Evolutionary conservation across 2,113 vertebrate species (phyloP), one percentile per base, ranked within the genome.

Genomic region (Athene cunicularia): DNA sequence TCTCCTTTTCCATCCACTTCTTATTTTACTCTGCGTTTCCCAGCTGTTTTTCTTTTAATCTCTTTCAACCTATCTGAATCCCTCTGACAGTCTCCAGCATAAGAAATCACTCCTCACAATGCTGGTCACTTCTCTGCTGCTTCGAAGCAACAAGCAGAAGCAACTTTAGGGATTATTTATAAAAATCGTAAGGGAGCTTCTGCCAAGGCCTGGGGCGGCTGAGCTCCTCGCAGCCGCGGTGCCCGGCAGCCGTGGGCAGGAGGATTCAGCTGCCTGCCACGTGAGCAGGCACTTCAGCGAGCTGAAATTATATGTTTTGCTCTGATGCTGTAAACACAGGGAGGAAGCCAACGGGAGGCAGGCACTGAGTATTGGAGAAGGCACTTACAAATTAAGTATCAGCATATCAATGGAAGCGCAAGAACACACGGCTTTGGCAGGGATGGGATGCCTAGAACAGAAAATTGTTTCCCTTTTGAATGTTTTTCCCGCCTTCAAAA

Each of bases 261-360:
- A 92, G 88, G 75, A 80, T 86, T 86, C 93, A 90, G 71, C 88
- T 92, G 53, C 53, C 35, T 74, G 88, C 93, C 95, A 80, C 4
- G 28, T 93, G 74, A 95, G 76, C 62, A 30, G 7, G 76, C 80
- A 39, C 80, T 94, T 66, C 55, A 70, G 76, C 1, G 3, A 86
- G 49, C 59, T 60, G 47, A 81, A 96, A 93, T 96, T 55, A 79
- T 1, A 71, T 50, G 68, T 93, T 96, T 89, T 2, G 5, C 83
- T 77, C 37, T 9, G 33, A 56, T 59, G 59, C 89, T 88, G 64
- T 74, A 77, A 96, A 88, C 72, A 88, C 41, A 3, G 59, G 73
- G 87, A 84, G 47, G 75, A 76, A 95, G 71, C 85, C 92, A 82
- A 92, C 0, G 37, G 45, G 90, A 91, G 74, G 87, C 87, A 82